Evolutionary conservation across 2,888 invertebrate genomes (phyloP), one percentile per base, ranked within the genome.

Genomic region (Cyrtodaria siliqua): DNA sequence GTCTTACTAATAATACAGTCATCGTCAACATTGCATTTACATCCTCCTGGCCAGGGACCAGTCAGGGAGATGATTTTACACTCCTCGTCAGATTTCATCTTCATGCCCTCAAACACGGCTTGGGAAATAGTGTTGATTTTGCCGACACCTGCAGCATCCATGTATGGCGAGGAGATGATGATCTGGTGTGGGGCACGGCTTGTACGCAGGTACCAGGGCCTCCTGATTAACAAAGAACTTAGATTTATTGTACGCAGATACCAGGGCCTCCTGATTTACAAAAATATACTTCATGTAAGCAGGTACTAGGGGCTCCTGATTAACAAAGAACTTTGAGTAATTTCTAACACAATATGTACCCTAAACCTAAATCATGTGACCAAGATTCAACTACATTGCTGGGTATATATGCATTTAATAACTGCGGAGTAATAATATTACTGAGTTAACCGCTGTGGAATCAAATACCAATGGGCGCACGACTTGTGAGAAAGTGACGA

Each of bases 71-170:
- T 67, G 26, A 85, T 83, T 3, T 38, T 67, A 82, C 92, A 92
- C 47, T 92, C 89, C 24, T 88, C 86, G 27, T 87, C 88, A 23
- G 87, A 84, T 42, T 89, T 86, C 0, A 90, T 85, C 9, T 89
- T 90, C 92, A 93, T 93, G 14, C 93, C 93, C 81, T 93, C 93
- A 88, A 93, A 93, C 40, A 93, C 91, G 18, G 93, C 93, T 85
- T 93, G 93, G 2, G 93, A 93, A 53, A 93, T 92, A 3, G 93
- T 93, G 71, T 92, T 92, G 70, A 93, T 93, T 82, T 93, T 93
- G 0, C 93, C 93, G 2, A 93, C 93, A 2, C 93, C 93, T 2
- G 93, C 93, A 16, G 93, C 91, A 78, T 93, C 93, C 92, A 93
- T 92, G 82, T 93, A 93, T 0, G 93, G 92, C 3, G 93, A 93